These are phyloP conservation scores for Latrodectus hesperus DNA, from an alignment of 2,888 invertebrate species.

Conservation along the genomic window DNA sequence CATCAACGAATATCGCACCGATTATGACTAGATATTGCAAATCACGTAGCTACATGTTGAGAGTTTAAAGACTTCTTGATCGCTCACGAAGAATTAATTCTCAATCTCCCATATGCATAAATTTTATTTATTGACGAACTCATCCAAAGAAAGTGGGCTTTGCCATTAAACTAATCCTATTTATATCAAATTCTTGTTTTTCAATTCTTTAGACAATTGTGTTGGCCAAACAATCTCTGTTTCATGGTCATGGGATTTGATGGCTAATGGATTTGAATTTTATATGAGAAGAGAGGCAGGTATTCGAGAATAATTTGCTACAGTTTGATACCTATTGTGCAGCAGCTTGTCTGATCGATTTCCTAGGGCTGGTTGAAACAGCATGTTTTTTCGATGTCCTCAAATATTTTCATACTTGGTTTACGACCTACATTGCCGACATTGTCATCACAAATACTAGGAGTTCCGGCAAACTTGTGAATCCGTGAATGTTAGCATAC, in stretches of 20 bases:
- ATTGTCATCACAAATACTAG: conserved; percentile 8
- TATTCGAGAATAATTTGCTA: neutral
- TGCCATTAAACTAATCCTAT: neutral
- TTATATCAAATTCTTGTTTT: conserved; percentile 1
- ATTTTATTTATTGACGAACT: conserved; percentile 8
- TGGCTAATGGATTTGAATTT: conserved; percentile 6
- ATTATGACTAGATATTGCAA: neutral
- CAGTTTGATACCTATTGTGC: neutral
- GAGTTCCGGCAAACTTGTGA: neutral
- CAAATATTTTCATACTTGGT: too few relatives aligned
- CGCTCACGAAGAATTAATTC: neutral
- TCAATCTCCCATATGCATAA: neutral
- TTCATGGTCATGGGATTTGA: conserved; percentile 4
- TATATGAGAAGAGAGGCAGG: neutral
- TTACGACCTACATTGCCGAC: neutral
- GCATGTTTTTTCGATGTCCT: neutral
- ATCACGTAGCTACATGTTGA: neutral
- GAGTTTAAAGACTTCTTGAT: conserved; percentile 1
- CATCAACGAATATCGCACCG: neutral
- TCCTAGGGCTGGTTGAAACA: conserved; percentile 10
- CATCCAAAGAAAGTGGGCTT: conserved; percentile 3
- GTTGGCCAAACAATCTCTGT: neutral
- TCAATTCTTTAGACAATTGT: neutral
- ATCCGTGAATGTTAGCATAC: conserved; percentile 6
- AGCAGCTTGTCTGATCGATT: conserved; percentile 24